Evolutionary conservation across 2,797 vertebrate genomes (phyloP), one percentile per base, ranked within the genome.

Genomic region (Sandelia bainsii): DNA sequence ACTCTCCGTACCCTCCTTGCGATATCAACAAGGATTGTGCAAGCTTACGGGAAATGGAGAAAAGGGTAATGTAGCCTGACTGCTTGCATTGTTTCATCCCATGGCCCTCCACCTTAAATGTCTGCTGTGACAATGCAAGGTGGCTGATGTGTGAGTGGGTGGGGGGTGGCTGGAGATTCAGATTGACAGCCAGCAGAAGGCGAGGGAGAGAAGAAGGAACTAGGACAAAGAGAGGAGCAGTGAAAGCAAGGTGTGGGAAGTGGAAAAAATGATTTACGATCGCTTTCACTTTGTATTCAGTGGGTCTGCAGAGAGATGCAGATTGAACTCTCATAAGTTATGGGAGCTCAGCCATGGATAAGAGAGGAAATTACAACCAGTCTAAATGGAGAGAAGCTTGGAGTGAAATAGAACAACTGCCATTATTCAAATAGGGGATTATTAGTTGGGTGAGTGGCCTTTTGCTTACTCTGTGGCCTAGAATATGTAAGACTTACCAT

Each of bases 381-480:
- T 37, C 73, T 84, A 85, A 89, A 91, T 80, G 72, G 83, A 85
- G 80, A 82, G 67, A 67, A 63, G 87, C 80, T 83, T 58, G 54
- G 73, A 82, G 72, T 73, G 80, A 81, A 88, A 86, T 73, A 82
- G 77, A 90, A 91, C 72, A 88, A 84, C 84, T 77, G 72, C 81
- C 77, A 86, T 88, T 89, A 88, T 87, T 91, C 69, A 87, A 87
- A 90, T 82, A 51, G 75, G 77, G 85, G 75, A 82, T 93, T 90
- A 90, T 90, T 91, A 83, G 77, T 85, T 84, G 80, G 79, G 85
- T 85, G 74, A 87, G 82, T 82, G 77, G 86, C 59, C 82, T 83
- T 86, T 80, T 76, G 77, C 69, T 75, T 75, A 68, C 70, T 59
- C 60, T 71, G 68, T 73, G 54, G 37, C 65, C 64, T 42, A 67